Conservation (phyloP, 2,113 vertebrate genomes). For the Rhodinocichla rosea region DNA sequence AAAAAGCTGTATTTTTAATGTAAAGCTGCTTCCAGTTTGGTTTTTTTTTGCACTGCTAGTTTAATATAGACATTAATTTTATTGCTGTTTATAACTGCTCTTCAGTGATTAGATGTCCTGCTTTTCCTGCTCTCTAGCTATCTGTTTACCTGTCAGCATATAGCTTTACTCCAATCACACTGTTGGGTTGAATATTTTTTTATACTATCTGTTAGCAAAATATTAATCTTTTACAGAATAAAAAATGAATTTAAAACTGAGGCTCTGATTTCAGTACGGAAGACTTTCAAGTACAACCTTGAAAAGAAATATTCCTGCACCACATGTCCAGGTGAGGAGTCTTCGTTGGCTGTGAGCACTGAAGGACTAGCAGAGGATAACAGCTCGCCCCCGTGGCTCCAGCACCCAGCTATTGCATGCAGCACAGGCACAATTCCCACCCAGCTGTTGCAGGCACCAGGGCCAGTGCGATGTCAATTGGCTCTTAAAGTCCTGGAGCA, state of each 20-base stretch:
- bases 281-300: not conserved
- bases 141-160: slow-evolving; percentile 39
- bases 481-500: not conserved
- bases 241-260: slow-evolving; percentile 16
- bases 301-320: not conserved
- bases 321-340: accelerated
- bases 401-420: accelerated
- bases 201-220: slow-evolving; percentile 61
- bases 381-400: accelerated
- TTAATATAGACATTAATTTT: slow-evolving; percentile 72
- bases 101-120: slow-evolving; percentile 14
- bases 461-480: not conserved
- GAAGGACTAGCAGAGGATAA: not conserved
- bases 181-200: slow-evolving; percentile 22
- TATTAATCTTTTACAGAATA: slow-evolving; percentile 66
- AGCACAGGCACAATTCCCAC: accelerated
- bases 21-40: slow-evolving; percentile 77
- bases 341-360: not conserved
- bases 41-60: slow-evolving; percentile 80
- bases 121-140: slow-evolving; percentile 36
- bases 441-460: not conserved
- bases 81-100: slow-evolving; percentile 62
- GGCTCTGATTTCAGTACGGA: not conserved
- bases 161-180: slow-evolving; percentile 57
- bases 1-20: slow-evolving; percentile 71